These are phyloP conservation scores for Menidia beryllina DNA, from an alignment of 2,113 vertebrate species.

Conservation along the genomic window DNA sequence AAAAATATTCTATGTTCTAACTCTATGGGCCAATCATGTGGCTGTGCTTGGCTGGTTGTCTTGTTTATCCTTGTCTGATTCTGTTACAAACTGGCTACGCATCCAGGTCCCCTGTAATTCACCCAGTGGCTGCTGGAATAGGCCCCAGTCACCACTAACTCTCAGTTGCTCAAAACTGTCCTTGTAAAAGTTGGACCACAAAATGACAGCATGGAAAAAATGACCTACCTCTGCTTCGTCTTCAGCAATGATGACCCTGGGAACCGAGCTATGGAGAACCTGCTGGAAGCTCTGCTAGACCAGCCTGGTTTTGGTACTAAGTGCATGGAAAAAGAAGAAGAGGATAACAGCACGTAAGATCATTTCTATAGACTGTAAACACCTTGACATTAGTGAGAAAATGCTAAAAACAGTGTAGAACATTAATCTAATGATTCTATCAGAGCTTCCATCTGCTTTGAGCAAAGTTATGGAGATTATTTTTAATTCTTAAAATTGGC, in stretches of 20 bases:
- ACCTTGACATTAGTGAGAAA: background rate
- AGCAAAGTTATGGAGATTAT: background rate
- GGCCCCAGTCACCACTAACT: no score
- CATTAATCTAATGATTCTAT: background rate
- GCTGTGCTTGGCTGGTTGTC: no score
- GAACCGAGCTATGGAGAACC: constrained; percentile 53
- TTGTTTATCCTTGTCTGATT: no score
- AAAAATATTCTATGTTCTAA: no score
- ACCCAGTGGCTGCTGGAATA: no score
- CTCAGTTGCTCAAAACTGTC: no score
- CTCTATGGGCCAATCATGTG: no score
- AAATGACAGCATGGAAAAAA: no score
- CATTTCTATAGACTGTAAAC: background rate
- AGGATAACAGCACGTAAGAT: constrained; percentile 67
- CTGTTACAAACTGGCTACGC: no score
- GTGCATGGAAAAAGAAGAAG: constrained; percentile 64
- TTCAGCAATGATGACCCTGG: constrained; percentile 85
- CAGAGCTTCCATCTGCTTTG: background rate
- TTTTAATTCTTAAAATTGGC: background rate
- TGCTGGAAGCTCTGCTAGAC: constrained; percentile 83
- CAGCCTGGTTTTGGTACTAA: constrained; percentile 84
- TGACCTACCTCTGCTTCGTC: constrained; percentile 9
- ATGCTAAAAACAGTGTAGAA: background rate
- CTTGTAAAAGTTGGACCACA: no score
- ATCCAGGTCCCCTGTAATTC: no score